phyloP scores from a whole-genome alignment of 2,113 vertebrate species.

The Dicrurus megarhynchus region DNA sequence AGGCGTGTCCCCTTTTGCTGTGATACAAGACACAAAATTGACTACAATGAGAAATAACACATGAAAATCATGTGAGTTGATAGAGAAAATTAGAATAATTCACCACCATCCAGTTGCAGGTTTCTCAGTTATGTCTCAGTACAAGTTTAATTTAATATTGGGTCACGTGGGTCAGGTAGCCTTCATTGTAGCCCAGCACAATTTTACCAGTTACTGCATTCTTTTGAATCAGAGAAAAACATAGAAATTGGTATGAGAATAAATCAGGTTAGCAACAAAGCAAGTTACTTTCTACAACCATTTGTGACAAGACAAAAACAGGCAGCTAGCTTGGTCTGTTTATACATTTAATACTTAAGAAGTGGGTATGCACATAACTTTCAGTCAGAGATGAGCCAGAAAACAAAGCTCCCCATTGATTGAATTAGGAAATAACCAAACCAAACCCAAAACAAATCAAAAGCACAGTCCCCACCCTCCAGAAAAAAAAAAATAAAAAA shows the following conservation, averaged over 20 bases:
- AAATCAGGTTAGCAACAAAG: neutral
- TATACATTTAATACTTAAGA: neutral
- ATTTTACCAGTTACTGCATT: neutral
- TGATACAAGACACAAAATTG: neutral
- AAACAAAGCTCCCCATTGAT: neutral
- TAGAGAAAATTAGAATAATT: neutral
- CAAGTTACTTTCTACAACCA: neutral
- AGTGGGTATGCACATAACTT: neutral
- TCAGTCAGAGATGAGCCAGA: neutral
- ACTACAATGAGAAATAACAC: neutral
- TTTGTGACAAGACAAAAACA: neutral
- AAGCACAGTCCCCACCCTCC: rapidly evolving
- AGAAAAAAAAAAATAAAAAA: neutral
- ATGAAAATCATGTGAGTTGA: neutral
- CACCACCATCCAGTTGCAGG: neutral
- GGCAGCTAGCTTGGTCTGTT: neutral
- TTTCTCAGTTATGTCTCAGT: neutral
- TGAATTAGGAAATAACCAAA: neutral
- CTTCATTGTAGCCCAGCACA: neutral
- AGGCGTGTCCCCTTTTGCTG: neutral
- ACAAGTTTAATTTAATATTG: neutral
- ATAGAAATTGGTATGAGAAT: neutral
- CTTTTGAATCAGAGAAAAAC: neutral
- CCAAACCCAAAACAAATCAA: neutral
- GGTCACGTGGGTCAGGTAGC: neutral